phyloP scores from a whole-genome alignment of 2,888 invertebrate genomes.

The Oasisia sp. region DNA sequence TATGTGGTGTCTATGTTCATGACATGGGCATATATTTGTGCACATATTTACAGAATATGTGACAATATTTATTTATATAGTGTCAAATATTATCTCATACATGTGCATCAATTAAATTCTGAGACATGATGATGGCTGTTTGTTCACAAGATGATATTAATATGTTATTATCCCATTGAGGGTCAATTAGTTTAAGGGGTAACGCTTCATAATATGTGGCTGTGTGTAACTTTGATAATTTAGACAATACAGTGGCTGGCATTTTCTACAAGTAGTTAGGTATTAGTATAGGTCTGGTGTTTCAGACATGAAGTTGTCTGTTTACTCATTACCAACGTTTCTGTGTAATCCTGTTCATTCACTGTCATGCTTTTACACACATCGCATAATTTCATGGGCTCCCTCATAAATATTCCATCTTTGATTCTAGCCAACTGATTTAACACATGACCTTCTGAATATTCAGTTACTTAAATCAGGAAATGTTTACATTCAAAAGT shows the following conservation, averaged over 20 bases:
- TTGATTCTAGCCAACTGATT: background rate
- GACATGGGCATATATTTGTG: background rate
- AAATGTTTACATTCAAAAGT: background rate
- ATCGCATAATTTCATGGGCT: background rate
- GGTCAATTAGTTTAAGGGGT: background rate
- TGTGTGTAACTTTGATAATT: background rate
- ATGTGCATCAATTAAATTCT: background rate
- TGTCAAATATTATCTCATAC: too few relatives aligned
- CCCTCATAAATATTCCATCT: conserved; percentile 3
- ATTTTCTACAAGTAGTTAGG: background rate
- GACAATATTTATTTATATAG: too few relatives aligned
- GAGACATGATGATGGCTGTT: too few relatives aligned
- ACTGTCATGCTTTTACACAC: background rate
- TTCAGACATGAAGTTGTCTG: background rate
- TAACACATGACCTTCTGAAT: background rate
- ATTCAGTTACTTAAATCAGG: background rate
- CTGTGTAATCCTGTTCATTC: background rate
- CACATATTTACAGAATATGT: background rate
- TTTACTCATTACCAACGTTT: background rate
- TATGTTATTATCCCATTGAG: background rate
- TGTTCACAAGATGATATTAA: background rate
- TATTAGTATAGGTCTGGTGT: background rate
- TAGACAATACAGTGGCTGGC: background rate
- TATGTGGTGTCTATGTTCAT: background rate
- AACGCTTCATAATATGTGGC: background rate